Percentiles rank a stretch among this genome's conserved stretches.
phyloP scores from a whole-genome alignment of 2,113 vertebrate species.

The Tachysurus fulvidraco region DNA sequence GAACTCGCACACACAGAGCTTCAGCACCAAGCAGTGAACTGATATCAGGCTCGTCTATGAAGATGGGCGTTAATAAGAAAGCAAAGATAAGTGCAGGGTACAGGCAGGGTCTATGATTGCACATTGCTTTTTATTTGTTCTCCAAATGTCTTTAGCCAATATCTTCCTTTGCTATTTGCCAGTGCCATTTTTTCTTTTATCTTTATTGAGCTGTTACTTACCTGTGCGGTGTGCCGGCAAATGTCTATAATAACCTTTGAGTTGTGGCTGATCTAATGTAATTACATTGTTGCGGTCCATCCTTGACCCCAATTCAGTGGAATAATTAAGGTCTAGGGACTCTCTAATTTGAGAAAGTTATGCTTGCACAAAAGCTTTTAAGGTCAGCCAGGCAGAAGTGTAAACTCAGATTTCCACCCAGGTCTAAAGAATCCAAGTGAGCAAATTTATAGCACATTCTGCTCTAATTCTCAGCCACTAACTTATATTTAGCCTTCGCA shows the following conservation, averaged over 20 bases:
- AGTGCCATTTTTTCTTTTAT: slow-evolving; percentile 38
- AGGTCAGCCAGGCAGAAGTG: slow-evolving; percentile 32
- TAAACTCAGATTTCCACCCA: slow-evolving; percentile 7
- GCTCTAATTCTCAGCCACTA: background rate
- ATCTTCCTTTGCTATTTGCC: slow-evolving; percentile 37
- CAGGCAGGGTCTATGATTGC: slow-evolving; percentile 11
- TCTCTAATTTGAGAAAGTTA: slow-evolving; percentile 58
- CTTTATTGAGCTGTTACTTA: slow-evolving; percentile 51
- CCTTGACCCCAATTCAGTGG: slow-evolving; percentile 54
- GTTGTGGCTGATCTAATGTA: slow-evolving; percentile 54
- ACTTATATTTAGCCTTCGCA: slow-evolving; percentile 4
- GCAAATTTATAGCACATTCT: background rate
- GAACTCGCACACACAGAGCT: slow-evolving; percentile 40
- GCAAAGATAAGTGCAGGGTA: slow-evolving; percentile 52
- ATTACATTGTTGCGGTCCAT: slow-evolving; percentile 54
- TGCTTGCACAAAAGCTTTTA: slow-evolving; percentile 40
- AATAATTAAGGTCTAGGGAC: slow-evolving; percentile 55
- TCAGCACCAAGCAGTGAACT: slow-evolving; percentile 54
- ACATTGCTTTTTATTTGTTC: slow-evolving; percentile 37
- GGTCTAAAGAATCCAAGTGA: background rate
- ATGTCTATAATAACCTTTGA: slow-evolving; percentile 49
- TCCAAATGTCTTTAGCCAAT: slow-evolving; percentile 31
- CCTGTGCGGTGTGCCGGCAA: slow-evolving; percentile 26
- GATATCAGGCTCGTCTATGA: slow-evolving; percentile 58
- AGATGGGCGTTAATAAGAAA: slow-evolving; percentile 43